Base-by-base conservation (phyloP, 1,140 invertebrate genomes). In the Drosophila athabasca region DNA sequence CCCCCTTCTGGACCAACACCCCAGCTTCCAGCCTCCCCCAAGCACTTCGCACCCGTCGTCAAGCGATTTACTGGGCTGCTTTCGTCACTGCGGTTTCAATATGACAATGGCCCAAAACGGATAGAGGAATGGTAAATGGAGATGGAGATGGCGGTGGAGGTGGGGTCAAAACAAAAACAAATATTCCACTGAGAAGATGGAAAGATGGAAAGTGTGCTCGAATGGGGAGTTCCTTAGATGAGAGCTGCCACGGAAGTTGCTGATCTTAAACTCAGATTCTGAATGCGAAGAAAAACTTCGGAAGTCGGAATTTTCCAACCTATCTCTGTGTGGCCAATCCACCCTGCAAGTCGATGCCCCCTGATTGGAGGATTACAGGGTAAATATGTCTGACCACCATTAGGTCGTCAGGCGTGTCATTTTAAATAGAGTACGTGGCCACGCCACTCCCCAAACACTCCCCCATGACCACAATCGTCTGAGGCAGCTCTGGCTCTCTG, bases 11-110 rank as follows among this genome's bases (percentile, higher is more conserved):
- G 50, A 35, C 9, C 9, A 35, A 8, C 44, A 44, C 35, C 53
- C 41, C 44, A 1, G 31, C 35, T 15, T 57, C n/a, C 35, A 49
- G 9, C 45, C 29, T 6, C 35, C 59, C 49, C 44, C 2, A 35
- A 35, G 9, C 9, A 39, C 11, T 39, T 39, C 35, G 35, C 35
- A 39, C 35, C 35, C 35, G 35, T 39, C 35, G 35, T 39, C 41
- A 22, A 24, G 17, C 71, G n/a, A 15, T 29, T 35, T 45, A 39
- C 31, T 52, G 39, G 7, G 48, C 53, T 62, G 65, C 61, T 80
- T 74, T 77, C 68, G 73, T 77, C 77, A 87, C 81, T 85, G 81
- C 73, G 81, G 81, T 85, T 85, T 85, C 62, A 74, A 78, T 87
- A 71, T 85, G 77, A 77, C 77, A 85, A 85, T 65, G 67, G 59